Conservation (phyloP, 2,797 vertebrate species). For the Sus cebifrons region DNA sequence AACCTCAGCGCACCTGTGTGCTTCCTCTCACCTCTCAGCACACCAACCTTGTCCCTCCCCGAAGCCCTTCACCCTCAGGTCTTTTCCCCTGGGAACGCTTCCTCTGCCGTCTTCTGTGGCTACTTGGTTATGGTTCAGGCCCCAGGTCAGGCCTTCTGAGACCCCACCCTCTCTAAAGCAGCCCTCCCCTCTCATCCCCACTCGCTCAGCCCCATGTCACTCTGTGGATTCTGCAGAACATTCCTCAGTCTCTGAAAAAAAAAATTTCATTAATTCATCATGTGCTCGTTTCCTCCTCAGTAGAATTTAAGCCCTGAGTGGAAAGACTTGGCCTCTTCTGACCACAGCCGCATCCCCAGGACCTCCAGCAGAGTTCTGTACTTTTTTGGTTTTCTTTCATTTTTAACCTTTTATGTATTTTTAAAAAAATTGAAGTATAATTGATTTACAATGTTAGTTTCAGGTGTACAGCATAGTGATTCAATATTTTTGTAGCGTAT, state of each 20-base stretch:
- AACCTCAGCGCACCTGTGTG: rapidly evolving
- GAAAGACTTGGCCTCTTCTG: not conserved
- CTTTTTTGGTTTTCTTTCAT: too few relatives aligned
- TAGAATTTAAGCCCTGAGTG: not conserved
- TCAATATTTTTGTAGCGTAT: too few relatives aligned
- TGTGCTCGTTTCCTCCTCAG: not conserved
- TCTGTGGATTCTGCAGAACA: not conserved
- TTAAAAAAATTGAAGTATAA: too few relatives aligned
- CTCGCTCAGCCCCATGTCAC: not conserved
- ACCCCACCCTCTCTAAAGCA: not conserved
- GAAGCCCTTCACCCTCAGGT: not conserved
- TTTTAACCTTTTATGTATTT: too few relatives aligned
- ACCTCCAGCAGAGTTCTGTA: not conserved
- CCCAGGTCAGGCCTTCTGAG: not conserved
- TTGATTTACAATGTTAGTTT: too few relatives aligned
- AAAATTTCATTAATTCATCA: not conserved
- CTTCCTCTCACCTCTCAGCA: not conserved
- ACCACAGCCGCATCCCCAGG: not conserved
- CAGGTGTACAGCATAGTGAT: too few relatives aligned
- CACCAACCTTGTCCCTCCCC: not conserved
- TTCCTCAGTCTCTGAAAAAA: not conserved
- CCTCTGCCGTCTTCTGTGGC: not conserved
- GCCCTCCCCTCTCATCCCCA: not conserved
- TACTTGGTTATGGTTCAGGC: not conserved
- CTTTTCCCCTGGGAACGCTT: not conserved